Conservation (phyloP, 2,888 invertebrate species). For the Catocala sponsa region DNA sequence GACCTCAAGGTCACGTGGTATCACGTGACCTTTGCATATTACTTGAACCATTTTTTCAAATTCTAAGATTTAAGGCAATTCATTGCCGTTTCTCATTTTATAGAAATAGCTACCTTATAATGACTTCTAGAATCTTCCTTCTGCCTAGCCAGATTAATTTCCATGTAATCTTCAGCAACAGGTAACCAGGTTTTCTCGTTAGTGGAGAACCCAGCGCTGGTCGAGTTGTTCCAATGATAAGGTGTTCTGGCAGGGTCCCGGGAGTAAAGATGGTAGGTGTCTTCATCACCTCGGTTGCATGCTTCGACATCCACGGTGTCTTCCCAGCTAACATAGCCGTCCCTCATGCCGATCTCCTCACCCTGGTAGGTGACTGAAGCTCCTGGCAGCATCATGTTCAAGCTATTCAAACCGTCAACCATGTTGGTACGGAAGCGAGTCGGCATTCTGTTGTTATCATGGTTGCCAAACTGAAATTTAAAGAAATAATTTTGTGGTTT, state of each 20-base stretch:
- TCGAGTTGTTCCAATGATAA: constrained; percentile 89
- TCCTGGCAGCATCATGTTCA: constrained; percentile 92
- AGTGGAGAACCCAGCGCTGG: constrained; percentile 89
- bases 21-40: too few species aligned
- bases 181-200: constrained; percentile 90
- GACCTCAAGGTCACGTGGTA: too few species aligned
- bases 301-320: constrained; percentile 89
- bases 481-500: not conserved
- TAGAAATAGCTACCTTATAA: constrained; percentile 68
- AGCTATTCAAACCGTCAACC: constrained; percentile 91
- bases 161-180: constrained; percentile 88
- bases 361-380: constrained; percentile 94
- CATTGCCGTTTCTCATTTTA: too few species aligned
- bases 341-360: constrained; percentile 92
- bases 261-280: constrained; percentile 83
- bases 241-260: constrained; percentile 90
- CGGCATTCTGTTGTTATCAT: constrained; percentile 90
- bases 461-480: constrained; percentile 89
- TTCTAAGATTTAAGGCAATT: too few species aligned
- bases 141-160: constrained; percentile 88
- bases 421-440: constrained; percentile 89
- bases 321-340: constrained; percentile 87
- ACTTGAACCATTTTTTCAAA: too few species aligned
- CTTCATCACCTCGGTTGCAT: constrained; percentile 83
- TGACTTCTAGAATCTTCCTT: constrained; percentile 83